Base-by-base conservation (phyloP, 2,888 invertebrate species). In the Tenthredo distinguenda region DNA sequence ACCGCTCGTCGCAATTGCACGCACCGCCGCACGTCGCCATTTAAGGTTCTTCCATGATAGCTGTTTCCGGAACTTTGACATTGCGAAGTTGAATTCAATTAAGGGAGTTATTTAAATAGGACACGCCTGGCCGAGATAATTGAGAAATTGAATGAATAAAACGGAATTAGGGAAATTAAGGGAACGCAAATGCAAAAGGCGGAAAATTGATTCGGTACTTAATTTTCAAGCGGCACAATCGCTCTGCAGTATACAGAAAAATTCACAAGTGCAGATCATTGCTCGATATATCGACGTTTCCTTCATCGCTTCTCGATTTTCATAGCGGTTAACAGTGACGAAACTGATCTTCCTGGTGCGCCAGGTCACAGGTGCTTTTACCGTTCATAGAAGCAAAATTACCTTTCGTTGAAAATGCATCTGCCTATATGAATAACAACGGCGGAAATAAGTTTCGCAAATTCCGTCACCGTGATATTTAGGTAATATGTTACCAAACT, bases 61-160 rank as follows among this genome's bases (percentile, higher is more conserved):
- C 9, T 7, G 40, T 18, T 72, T 37, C 21, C 40, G 15, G 31
- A 43, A 43, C 10, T 74, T 74, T n/a, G 12, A 43, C 21, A 21
- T 43, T 68, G 34, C 68, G 68, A 34, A 34, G 43, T 21, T 21
- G 21, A 43, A 74, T 74, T 43, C 40, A 74, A 74, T 74, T 74
- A 74, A n/a, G 21, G 15, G 26, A 26, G 40, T 74, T 15, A 12
- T 74, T 21, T 6, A 43, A 43, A 74, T 74, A 12, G 9, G 43
- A 21, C 40, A 43, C 21, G 74, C 21, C 40, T 43, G 40, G 10
- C 2, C 10, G 15, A 6, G 43, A 74, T 40, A 43, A 43, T 43
- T 74, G 3, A n/a, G 26, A 31, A 9, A 74, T 74, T 43, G 74
- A 74, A 74, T 43, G 74, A 43, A 74, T 31, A 26, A n/a, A 74